phyloP scores from a whole-genome alignment of 2,797 vertebrate genomes.

The Megalops cyprinoides region DNA sequence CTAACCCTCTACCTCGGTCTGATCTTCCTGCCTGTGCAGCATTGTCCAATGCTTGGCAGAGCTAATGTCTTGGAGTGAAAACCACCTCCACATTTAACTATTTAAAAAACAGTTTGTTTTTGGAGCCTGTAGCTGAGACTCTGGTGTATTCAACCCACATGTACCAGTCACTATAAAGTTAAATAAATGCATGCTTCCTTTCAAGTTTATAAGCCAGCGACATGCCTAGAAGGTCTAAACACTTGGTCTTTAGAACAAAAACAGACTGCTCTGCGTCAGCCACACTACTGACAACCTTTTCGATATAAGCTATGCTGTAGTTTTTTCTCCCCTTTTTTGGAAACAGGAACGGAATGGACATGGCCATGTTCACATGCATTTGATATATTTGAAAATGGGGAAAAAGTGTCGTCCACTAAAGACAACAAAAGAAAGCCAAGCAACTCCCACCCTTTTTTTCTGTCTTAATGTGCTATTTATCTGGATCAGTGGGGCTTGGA shows the following conservation, averaged over 20 bases:
- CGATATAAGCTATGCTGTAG: too few species aligned
- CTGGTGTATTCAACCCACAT: slow-evolving; percentile 62
- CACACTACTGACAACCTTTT: not conserved
- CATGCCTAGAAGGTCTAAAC: slow-evolving; percentile 56
- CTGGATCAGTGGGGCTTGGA: not conserved
- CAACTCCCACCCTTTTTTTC: not conserved
- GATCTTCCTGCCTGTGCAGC: slow-evolving; percentile 59
- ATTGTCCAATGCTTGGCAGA: slow-evolving; percentile 60
- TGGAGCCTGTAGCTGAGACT: slow-evolving; percentile 56
- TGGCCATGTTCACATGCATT: too few species aligned
- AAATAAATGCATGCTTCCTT: slow-evolving; percentile 63
- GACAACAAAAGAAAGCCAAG: not conserved
- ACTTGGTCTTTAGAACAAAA: slow-evolving; percentile 55
- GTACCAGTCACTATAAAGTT: slow-evolving; percentile 62
- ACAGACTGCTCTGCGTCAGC: slow-evolving; percentile 26
- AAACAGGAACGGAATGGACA: too few species aligned
- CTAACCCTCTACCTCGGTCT: slow-evolving; percentile 49
- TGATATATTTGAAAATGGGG: too few species aligned
- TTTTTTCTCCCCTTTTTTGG: too few species aligned
- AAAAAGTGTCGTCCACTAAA: not conserved
- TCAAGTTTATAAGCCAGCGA: slow-evolving; percentile 62
- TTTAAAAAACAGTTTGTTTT: slow-evolving; percentile 63
- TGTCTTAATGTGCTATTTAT: not conserved
- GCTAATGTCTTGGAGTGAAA: slow-evolving; percentile 55
- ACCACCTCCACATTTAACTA: slow-evolving; percentile 59